Conservation (phyloP, 1,140 invertebrate species). For the Parasteatoda tepidariorum region DNA sequence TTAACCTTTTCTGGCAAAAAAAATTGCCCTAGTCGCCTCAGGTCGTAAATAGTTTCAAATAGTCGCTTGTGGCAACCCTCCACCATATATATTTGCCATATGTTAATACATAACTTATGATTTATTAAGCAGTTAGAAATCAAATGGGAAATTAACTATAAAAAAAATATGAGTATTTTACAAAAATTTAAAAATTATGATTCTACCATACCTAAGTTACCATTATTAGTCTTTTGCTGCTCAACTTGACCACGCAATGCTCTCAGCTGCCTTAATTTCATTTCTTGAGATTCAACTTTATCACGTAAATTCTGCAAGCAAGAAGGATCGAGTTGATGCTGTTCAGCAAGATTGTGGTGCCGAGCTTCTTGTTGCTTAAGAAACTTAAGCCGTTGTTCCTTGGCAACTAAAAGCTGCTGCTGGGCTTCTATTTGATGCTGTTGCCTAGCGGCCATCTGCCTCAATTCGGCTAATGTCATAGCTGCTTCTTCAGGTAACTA, state of each 20-base stretch:
- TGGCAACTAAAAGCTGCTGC: slow-evolving; percentile 88
- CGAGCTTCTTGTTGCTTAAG: slow-evolving; percentile 91
- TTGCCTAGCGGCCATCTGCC: slow-evolving; percentile 92
- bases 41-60: no score
- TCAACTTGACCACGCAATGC: slow-evolving; percentile 92
- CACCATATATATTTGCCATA: no score
- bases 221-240: slow-evolving; percentile 89
- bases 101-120: no score
- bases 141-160: no score
- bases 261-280: slow-evolving; percentile 88
- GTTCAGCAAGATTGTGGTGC: slow-evolving; percentile 83
- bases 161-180: no score
- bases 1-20: no score
- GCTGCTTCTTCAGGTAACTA: slow-evolving; percentile 81
- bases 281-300: slow-evolving; percentile 91
- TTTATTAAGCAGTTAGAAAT: no score
- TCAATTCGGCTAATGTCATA: slow-evolving; percentile 72
- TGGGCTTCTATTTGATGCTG: slow-evolving; percentile 96
- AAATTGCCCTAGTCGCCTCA: no score
- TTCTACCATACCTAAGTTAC: slow-evolving; percentile 91
- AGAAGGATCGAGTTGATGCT: slow-evolving; percentile 74
- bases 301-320: slow-evolving; percentile 88
- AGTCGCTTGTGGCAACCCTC: no score
- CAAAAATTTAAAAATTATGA: background rate
- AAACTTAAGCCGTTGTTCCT: slow-evolving; percentile 92